Percentiles rank a stretch among this genome's conserved stretches.
These are phyloP conservation scores for Brachionus sp. DNA, from an alignment of 1,140 invertebrate genomes.

Conservation along the genomic window DNA sequence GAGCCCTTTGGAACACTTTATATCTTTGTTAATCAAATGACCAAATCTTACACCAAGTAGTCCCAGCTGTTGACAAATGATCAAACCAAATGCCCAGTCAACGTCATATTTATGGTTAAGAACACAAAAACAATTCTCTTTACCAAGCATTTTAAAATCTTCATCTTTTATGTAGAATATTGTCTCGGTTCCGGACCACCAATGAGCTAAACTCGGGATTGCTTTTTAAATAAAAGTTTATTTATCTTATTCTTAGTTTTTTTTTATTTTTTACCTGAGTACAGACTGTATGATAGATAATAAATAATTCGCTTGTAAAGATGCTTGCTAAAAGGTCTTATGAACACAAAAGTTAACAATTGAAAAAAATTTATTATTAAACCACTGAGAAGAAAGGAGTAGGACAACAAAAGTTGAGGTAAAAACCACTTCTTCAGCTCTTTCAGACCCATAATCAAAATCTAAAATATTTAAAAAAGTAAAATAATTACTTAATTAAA, in stretches of 20 bases:
- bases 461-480: not conserved
- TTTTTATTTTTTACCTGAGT: constrained; percentile 75
- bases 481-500: too few relatives aligned
- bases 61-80: constrained; percentile 52
- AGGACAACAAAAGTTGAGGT: constrained; percentile 73
- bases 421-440: constrained; percentile 50
- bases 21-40: not conserved
- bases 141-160: constrained; percentile 73
- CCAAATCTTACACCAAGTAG: not conserved
- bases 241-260: constrained; percentile 38
- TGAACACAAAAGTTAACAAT: constrained; percentile 51
- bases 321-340: constrained; percentile 56
- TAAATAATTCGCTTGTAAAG: constrained; percentile 82
- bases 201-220: constrained; percentile 83
- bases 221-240: constrained; percentile 63
- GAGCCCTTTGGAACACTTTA: constrained; percentile 67
- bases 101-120: constrained; percentile 95
- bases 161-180: constrained; percentile 74
- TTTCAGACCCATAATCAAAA: constrained; percentile 24
- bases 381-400: constrained; percentile 83
- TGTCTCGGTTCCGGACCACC: constrained; percentile 78
- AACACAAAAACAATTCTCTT: constrained; percentile 80
- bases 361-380: constrained; percentile 73
- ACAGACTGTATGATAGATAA: constrained; percentile 74
- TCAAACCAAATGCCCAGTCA: constrained; percentile 69